Percentiles rank a stretch among this genome's conserved stretches.
These are phyloP conservation scores for Platichthys flesus DNA, from an alignment of 2,113 vertebrate genomes.

Conservation along the genomic window DNA sequence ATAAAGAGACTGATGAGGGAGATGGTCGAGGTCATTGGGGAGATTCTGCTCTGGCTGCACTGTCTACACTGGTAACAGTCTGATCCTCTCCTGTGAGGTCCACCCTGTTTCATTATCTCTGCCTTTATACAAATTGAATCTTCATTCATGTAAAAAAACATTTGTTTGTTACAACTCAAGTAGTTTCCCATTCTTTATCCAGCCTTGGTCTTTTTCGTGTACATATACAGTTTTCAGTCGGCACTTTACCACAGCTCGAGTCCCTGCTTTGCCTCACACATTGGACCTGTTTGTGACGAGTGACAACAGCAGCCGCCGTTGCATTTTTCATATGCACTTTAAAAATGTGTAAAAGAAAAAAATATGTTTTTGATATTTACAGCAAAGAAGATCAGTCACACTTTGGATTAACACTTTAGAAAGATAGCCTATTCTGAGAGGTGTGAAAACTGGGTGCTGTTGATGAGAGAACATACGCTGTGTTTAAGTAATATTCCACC, in stretches of 20 bases:
- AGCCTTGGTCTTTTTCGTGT: neutral
- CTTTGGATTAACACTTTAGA: constrained; percentile 43
- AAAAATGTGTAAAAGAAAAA: neutral
- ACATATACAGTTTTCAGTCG: neutral
- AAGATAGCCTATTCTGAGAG: constrained; percentile 34
- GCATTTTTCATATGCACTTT: neutral
- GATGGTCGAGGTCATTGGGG: too few relatives aligned
- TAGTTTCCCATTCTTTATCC: neutral
- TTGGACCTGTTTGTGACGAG: neutral
- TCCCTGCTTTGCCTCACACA: neutral
- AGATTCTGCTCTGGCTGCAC: too few relatives aligned
- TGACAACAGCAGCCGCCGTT: neutral
- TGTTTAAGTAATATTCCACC: constrained; percentile 30
- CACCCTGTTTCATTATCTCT: too few relatives aligned
- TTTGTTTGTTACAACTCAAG: neutral
- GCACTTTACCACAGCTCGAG: neutral
- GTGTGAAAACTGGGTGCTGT: constrained; percentile 56
- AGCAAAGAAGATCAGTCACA: constrained; percentile 18
- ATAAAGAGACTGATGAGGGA: too few relatives aligned
- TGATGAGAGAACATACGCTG: constrained; percentile 42
- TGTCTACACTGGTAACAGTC: too few relatives aligned
- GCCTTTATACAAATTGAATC: too few relatives aligned
- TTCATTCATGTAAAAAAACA: too few relatives aligned
- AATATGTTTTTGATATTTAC: neutral
- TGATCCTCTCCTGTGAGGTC: too few relatives aligned